Evolutionary conservation across 2,113 vertebrate genomes (phyloP).

Genomic region (Meriones unguiculatus): DNA sequence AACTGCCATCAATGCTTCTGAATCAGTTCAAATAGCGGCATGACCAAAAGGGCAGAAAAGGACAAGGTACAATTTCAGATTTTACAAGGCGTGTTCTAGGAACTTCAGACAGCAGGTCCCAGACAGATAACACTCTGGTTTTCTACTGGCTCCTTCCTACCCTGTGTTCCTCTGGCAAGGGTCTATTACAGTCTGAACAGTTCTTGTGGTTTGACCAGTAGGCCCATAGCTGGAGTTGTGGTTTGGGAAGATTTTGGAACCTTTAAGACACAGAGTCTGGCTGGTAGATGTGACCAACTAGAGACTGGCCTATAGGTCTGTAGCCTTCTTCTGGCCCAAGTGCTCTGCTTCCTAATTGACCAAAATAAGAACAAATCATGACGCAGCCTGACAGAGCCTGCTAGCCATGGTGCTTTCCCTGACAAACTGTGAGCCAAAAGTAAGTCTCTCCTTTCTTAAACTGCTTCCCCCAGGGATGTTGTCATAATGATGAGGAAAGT

Average conservation of each 20-base stretch:
- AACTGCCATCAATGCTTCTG: not conserved
- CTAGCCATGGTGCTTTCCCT: not conserved
- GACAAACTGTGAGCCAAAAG: not conserved
- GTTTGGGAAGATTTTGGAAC: not conserved
- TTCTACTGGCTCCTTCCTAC: not conserved
- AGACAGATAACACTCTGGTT: rapidly evolving
- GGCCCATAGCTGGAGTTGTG: not conserved
- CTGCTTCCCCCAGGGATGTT: not conserved
- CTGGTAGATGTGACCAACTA: not conserved
- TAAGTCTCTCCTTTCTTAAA: not conserved
- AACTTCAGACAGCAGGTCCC: rapidly evolving
- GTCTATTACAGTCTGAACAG: not conserved
- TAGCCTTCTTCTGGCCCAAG: not conserved
- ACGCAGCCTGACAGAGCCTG: not conserved
- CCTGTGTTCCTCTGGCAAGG: not conserved
- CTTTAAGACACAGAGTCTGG: not conserved
- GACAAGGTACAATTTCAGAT: not conserved
- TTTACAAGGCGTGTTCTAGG: not conserved
- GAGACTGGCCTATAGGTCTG: not conserved
- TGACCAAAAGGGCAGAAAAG: not conserved
- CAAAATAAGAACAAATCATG: not conserved
- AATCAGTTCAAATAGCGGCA: not conserved
- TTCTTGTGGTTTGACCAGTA: not conserved
- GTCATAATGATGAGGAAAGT: not conserved
- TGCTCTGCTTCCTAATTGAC: not conserved